A percentile compares a stretch with the other conserved stretches of the same genome.
Conservation (phyloP, 2,888 invertebrate genomes). For the Poecilobothrus nobilitatus region DNA sequence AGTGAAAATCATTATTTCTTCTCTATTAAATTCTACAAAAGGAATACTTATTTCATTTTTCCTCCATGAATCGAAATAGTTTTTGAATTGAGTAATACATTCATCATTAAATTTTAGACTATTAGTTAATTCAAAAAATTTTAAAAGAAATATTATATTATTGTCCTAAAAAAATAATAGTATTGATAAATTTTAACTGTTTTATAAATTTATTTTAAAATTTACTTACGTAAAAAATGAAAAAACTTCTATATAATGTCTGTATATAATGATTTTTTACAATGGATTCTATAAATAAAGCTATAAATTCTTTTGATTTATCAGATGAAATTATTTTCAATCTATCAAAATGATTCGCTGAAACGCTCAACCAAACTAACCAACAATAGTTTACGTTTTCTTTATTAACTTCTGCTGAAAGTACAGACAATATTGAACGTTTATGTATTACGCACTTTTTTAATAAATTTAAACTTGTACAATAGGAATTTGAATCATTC, state of each 20-base stretch:
- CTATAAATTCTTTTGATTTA: constrained; percentile 28
- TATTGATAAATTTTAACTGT: constrained; percentile 9
- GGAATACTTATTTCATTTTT: constrained; percentile 36
- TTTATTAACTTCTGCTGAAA: constrained; percentile 33
- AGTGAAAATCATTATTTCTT: constrained; percentile 48
- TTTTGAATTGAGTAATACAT: constrained; percentile 40
- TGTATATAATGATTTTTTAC: constrained; percentile 50
- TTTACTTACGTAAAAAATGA: constrained; percentile 49
- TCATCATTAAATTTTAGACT: constrained; percentile 46
- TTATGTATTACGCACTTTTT: constrained; percentile 31
- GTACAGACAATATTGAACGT: constrained; percentile 36
- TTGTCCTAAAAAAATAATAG: constrained; percentile 49
- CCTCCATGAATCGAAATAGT: constrained; percentile 36
- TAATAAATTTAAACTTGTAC: constrained; percentile 34
- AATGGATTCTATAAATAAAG: constrained; percentile 32
- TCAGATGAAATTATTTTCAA: constrained; percentile 29
- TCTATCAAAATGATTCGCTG: constrained; percentile 28
- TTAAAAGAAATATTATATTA: constrained; percentile 51
- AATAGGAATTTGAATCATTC: constrained; percentile 28
- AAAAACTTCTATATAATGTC: constrained; percentile 56
- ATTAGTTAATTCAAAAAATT: constrained; percentile 51
- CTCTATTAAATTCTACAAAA: constrained; percentile 43
- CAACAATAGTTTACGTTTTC: constrained; percentile 38
- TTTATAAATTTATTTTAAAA: constrained; percentile 5
- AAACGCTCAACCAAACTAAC: constrained; percentile 38